phyloP scores from a whole-genome alignment of 2,888 invertebrate species.

The Pristionchus maxplancki region DNA sequence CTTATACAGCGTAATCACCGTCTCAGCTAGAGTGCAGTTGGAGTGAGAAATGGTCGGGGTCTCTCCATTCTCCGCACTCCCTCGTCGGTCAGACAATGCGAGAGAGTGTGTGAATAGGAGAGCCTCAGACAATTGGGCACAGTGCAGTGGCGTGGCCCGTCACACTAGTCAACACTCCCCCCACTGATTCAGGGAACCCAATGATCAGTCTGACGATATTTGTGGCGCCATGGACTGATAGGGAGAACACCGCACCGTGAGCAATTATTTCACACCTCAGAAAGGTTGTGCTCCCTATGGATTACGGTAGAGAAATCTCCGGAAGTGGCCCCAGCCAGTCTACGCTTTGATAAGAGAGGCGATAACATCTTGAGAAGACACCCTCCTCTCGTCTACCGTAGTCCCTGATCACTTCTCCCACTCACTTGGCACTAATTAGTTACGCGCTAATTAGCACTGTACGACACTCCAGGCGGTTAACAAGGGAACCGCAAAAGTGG shows the following conservation, averaged over 20 bases:
- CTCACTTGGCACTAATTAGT: background rate
- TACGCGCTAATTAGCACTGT: background rate
- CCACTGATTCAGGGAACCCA: background rate
- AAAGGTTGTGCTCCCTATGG: background rate
- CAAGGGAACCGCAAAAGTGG: too few relatives aligned
- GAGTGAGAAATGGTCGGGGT: too few relatives aligned
- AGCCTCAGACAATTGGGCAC: background rate
- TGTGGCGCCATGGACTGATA: background rate
- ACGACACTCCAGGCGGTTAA: background rate
- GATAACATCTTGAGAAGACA: background rate
- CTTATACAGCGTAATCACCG: slow-evolving; percentile 42
- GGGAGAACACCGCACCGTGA: background rate
- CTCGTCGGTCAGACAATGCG: background rate
- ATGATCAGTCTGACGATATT: background rate
- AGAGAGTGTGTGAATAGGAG: background rate
- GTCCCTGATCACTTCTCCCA: background rate
- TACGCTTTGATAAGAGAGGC: background rate
- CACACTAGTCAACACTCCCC: slow-evolving; percentile 2
- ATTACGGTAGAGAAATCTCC: background rate
- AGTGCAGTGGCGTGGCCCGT: background rate
- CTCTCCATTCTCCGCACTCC: background rate
- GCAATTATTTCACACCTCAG: background rate
- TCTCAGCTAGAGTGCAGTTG: background rate
- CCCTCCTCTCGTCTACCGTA: slow-evolving; percentile 19
- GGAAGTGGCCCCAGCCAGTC: background rate